These are phyloP conservation scores for Oryzias melastigma DNA, from an alignment of 2,113 vertebrate species.

Conservation along the genomic window DNA sequence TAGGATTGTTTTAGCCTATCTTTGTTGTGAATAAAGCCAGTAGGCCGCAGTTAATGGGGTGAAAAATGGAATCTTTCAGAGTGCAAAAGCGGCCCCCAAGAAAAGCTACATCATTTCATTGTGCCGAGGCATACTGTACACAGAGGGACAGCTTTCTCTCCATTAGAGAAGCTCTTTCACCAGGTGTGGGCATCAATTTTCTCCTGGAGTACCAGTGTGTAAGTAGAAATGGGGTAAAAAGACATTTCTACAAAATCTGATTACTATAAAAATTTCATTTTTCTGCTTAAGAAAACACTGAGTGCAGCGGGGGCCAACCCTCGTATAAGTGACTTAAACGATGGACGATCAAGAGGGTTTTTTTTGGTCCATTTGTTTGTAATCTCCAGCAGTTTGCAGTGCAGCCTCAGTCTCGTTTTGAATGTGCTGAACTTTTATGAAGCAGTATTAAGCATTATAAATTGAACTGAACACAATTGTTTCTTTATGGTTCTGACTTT, in stretches of 20 bases:
- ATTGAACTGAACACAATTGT: too few species aligned
- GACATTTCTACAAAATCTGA: slow-evolving; percentile 21
- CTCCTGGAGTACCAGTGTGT: not conserved
- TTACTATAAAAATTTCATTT: slow-evolving; percentile 5
- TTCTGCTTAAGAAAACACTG: slow-evolving; percentile 26
- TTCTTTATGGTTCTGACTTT: too few species aligned
- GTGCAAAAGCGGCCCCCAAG: slow-evolving; percentile 58
- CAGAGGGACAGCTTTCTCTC: slow-evolving; percentile 53
- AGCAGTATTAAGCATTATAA: slow-evolving; percentile 1
- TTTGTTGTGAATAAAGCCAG: slow-evolving; percentile 75
- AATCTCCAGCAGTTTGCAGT: slow-evolving; percentile 50
- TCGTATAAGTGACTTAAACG: slow-evolving; percentile 44
- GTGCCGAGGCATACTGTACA: slow-evolving; percentile 64
- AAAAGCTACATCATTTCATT: slow-evolving; percentile 71
- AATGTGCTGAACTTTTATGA: slow-evolving; percentile 38
- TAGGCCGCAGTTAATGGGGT: slow-evolving; percentile 76
- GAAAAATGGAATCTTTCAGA: slow-evolving; percentile 71
- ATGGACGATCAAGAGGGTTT: slow-evolving; percentile 38
- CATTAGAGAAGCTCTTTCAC: slow-evolving; percentile 31
- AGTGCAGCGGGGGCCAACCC: slow-evolving; percentile 24
- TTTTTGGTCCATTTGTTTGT: slow-evolving; percentile 49
- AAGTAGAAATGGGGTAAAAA: not conserved
- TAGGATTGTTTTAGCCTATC: slow-evolving; percentile 67
- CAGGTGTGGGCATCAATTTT: slow-evolving; percentile 23
- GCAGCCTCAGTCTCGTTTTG: slow-evolving; percentile 57